Evolutionary conservation across 2,888 invertebrate genomes (phyloP).

Genomic region (Sipha maydis): DNA sequence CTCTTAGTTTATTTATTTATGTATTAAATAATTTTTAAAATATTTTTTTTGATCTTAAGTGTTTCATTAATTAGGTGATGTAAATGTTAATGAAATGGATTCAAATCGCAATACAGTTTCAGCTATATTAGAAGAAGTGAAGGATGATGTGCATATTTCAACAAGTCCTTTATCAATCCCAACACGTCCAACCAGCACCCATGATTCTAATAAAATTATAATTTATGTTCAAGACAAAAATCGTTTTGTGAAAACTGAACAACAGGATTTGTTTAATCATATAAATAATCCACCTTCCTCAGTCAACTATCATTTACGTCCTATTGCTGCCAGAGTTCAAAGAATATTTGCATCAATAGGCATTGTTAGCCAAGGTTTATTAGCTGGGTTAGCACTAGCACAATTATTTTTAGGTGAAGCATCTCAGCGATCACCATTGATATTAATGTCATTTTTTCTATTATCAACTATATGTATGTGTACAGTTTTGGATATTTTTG

Average conservation of each 20-base stretch:
- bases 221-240: conserved; percentile 62
- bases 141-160: conserved; percentile 54
- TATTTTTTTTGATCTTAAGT: not conserved
- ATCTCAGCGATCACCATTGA: conserved; percentile 52
- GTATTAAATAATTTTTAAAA: not conserved
- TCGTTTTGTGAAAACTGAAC: conserved; percentile 52
- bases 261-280: conserved; percentile 42
- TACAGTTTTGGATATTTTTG: conserved; percentile 57
- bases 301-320: conserved; percentile 34
- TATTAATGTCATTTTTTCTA: conserved; percentile 58
- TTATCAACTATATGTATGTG: conserved; percentile 57
- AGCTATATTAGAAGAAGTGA: conserved; percentile 58
- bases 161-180: conserved; percentile 31
- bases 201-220: conserved; percentile 63
- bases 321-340: conserved; percentile 53
- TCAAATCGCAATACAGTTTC: conserved; percentile 52
- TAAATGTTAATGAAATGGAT: conserved; percentile 23
- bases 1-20: no score
- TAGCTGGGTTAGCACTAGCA: conserved; percentile 52
- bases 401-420: conserved; percentile 57
- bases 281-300: conserved; percentile 15
- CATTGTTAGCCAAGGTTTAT: conserved; percentile 51
- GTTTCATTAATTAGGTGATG: conserved; percentile 4
- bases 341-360: conserved; percentile 53
- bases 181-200: not conserved